A percentile compares a stretch with the other conserved stretches of the same genome.
These are phyloP conservation scores for Phrynosoma platyrhinos DNA, from an alignment of 2,113 vertebrate species.

Conservation along the genomic window DNA sequence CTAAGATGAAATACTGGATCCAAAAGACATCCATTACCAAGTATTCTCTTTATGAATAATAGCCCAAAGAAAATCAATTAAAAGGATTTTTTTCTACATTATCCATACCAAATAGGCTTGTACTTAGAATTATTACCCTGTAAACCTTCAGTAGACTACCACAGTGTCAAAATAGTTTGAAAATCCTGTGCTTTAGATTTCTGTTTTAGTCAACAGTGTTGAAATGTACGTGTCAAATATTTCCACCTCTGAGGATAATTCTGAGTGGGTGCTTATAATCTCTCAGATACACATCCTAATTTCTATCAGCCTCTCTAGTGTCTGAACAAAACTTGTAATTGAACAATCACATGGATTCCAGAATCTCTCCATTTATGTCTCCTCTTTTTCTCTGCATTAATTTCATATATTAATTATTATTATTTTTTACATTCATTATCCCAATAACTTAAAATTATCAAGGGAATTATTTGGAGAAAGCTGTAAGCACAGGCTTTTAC, in stretches of 20 bases:
- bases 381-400: background rate
- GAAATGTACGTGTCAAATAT: background rate
- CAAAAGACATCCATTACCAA: background rate
- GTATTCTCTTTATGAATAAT: background rate
- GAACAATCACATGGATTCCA: background rate
- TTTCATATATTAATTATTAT: conserved; percentile 10
- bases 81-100: background rate
- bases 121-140: background rate
- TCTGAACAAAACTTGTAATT: background rate
- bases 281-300: background rate
- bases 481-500: background rate
- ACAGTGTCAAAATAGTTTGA: background rate
- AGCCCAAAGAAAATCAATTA: background rate
- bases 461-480: background rate
- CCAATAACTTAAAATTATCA: background rate
- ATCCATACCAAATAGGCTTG: background rate
- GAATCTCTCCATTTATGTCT: background rate
- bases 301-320: background rate
- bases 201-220: conserved; percentile 30
- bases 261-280: background rate
- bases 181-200: background rate
- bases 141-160: background rate
- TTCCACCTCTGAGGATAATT: background rate
- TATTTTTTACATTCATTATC: background rate
- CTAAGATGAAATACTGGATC: background rate